A percentile compares a stretch with the other conserved stretches of the same genome.
phyloP scores from a whole-genome alignment of 2,888 invertebrate genomes.

The Spatulosminthurus flaviceps region DNA sequence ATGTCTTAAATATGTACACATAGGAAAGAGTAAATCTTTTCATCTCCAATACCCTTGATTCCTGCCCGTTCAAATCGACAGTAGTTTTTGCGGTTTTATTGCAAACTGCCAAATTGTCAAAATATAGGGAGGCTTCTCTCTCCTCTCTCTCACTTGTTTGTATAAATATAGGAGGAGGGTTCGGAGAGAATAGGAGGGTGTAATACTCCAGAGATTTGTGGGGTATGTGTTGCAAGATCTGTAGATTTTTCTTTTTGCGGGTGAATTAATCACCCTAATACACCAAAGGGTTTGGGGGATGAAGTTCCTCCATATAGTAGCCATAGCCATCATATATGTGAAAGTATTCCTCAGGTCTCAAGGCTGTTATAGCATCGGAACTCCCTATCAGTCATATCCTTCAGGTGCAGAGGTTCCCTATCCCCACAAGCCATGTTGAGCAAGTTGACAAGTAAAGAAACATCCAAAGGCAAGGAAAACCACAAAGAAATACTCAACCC shows the following conservation, averaged over 20 bases:
- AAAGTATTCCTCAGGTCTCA: background rate
- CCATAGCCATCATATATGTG: background rate
- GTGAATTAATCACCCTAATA: constrained; percentile 9
- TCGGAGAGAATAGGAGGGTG: background rate
- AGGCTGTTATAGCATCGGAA: too few relatives aligned
- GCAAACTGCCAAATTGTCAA: background rate
- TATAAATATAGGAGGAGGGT: background rate
- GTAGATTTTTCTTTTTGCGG: constrained; percentile 14
- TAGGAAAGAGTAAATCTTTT: too few relatives aligned
- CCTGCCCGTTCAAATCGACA: too few relatives aligned
- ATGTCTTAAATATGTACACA: too few relatives aligned
- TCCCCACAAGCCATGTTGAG: too few relatives aligned
- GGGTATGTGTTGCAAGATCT: constrained; percentile 8
- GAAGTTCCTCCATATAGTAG: background rate
- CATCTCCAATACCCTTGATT: too few relatives aligned
- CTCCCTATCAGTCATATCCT: background rate
- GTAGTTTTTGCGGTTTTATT: too few relatives aligned
- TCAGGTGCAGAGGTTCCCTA: background rate
- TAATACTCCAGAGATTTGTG: background rate
- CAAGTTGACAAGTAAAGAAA: too few relatives aligned
- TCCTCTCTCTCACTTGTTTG: background rate
- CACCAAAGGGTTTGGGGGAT: background rate
- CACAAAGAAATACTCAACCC: background rate
- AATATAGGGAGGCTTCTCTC: too few relatives aligned
- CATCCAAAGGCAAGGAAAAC: too few relatives aligned